Conservation (phyloP, 2,888 invertebrate genomes). For the Hirtodrosophila confusa region DNA sequence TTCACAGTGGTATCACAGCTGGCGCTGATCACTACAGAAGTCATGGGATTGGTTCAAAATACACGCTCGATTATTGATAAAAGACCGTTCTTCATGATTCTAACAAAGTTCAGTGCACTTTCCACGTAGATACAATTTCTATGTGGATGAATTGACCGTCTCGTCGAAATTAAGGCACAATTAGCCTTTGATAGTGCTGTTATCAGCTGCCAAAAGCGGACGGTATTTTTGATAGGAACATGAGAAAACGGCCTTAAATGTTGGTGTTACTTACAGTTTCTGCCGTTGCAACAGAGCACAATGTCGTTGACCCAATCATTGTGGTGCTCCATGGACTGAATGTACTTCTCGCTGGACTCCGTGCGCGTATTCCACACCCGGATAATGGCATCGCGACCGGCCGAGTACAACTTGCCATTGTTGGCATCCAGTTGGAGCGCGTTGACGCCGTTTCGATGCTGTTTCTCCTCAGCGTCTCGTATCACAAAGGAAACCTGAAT, state of each 20-base stretch:
- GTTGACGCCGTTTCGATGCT: slow-evolving; percentile 97
- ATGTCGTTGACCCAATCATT: slow-evolving; percentile 99
- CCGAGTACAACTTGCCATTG: slow-evolving; percentile 95
- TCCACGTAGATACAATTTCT: too few relatives aligned
- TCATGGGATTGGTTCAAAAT: background rate
- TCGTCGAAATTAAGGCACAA: too few relatives aligned
- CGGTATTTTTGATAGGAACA: background rate
- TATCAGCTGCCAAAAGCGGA: background rate
- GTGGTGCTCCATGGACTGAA: slow-evolving; percentile 99
- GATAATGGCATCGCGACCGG: slow-evolving; percentile 96
- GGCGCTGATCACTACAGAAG: slow-evolving; percentile 94
- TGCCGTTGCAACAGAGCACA: slow-evolving; percentile 97
- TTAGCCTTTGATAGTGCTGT: background rate
- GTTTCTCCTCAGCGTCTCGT: slow-evolving; percentile 96
- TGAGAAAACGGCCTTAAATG: background rate
- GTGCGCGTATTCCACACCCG: slow-evolving; percentile 92
- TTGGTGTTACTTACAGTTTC: slow-evolving; percentile 88
- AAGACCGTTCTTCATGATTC: too few relatives aligned
- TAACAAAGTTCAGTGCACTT: too few relatives aligned
- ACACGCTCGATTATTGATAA: too few relatives aligned
- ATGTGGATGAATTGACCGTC: too few relatives aligned
- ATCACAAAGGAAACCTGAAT: slow-evolving; percentile 97
- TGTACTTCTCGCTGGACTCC: slow-evolving; percentile 89
- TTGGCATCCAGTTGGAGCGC: slow-evolving; percentile 96
- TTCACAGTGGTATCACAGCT: slow-evolving; percentile 99